phyloP scores from a whole-genome alignment of 2,888 invertebrate genomes.

The Drosophila mimetica region DNA sequence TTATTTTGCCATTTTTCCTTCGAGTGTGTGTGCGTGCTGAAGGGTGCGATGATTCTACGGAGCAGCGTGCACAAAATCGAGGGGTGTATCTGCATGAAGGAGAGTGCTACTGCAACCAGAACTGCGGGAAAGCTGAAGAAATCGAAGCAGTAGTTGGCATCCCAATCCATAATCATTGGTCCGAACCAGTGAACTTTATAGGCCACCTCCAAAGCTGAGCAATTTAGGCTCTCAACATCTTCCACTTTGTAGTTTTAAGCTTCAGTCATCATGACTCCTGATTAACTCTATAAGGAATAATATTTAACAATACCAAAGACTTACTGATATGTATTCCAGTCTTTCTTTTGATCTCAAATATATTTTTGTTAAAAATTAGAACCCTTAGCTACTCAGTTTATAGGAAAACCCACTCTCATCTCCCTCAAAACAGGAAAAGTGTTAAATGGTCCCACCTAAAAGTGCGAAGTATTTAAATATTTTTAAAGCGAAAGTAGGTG shows the following conservation, averaged over 20 bases:
- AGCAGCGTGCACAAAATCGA: slow-evolving; percentile 34
- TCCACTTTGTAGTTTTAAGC: not conserved
- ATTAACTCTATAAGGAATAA: not conserved
- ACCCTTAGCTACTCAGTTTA: not conserved
- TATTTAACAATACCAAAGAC: not conserved
- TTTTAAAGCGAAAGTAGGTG: slow-evolving; percentile 20
- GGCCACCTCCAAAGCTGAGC: not conserved
- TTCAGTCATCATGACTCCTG: not conserved
- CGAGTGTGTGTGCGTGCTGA: slow-evolving; percentile 57
- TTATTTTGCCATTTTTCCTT: slow-evolving; percentile 65
- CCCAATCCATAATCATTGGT: not conserved
- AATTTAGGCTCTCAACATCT: not conserved
- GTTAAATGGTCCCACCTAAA: slow-evolving; percentile 5
- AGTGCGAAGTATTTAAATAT: slow-evolving; percentile 13
- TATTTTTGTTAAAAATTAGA: not conserved
- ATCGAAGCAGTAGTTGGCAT: slow-evolving; percentile 11
- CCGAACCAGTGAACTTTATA: not conserved
- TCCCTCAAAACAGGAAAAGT: not conserved
- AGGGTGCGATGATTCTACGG: slow-evolving; percentile 32
- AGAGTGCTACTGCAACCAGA: not conserved
- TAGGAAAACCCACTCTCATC: not conserved
- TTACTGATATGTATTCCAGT: not conserved
- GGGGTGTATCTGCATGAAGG: slow-evolving; percentile 54
- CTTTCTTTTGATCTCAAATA: too few relatives aligned
- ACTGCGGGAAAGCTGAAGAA: slow-evolving; percentile 1